Conservation (phyloP, 2,797 vertebrate species). For the Peromyscus aztecus region DNA sequence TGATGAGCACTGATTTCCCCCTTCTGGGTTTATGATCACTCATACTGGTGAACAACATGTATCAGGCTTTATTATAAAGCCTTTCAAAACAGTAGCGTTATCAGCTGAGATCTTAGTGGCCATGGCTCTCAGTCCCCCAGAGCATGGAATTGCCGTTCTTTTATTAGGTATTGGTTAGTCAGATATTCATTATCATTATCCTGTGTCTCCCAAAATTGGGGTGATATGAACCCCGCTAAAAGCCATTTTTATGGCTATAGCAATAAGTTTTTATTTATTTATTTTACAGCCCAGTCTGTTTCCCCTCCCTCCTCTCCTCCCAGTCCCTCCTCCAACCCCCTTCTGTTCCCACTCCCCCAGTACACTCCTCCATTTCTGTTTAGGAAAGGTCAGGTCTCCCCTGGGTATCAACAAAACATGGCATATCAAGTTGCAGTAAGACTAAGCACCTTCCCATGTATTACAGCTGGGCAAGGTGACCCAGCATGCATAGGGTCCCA, state of each 20-base stretch:
- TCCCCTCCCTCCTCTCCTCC: too few species aligned
- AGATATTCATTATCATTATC: conserved; percentile 13
- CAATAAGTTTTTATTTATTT: background rate
- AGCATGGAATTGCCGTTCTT: background rate
- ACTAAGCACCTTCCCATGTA: too few species aligned
- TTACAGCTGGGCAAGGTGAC: too few species aligned
- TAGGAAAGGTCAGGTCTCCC: too few species aligned
- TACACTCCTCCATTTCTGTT: too few species aligned
- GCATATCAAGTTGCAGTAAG: too few species aligned
- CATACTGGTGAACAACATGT: background rate
- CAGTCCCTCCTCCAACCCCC: too few species aligned
- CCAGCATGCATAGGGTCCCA: too few species aligned
- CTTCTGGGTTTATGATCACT: background rate
- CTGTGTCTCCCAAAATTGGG: conserved; percentile 42
- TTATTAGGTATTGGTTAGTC: conserved; percentile 37
- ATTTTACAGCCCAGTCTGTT: too few species aligned
- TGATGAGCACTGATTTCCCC: background rate
- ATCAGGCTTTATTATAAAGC: conserved; percentile 37
- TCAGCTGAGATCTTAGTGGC: background rate
- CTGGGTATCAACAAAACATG: too few species aligned
- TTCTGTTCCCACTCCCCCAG: too few species aligned
- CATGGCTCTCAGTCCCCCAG: background rate
- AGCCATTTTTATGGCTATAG: background rate
- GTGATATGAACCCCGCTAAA: background rate
- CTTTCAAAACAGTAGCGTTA: conserved; percentile 26